phyloP scores from a whole-genome alignment of 2,113 vertebrate species.

The Grantiella picta region DNA sequence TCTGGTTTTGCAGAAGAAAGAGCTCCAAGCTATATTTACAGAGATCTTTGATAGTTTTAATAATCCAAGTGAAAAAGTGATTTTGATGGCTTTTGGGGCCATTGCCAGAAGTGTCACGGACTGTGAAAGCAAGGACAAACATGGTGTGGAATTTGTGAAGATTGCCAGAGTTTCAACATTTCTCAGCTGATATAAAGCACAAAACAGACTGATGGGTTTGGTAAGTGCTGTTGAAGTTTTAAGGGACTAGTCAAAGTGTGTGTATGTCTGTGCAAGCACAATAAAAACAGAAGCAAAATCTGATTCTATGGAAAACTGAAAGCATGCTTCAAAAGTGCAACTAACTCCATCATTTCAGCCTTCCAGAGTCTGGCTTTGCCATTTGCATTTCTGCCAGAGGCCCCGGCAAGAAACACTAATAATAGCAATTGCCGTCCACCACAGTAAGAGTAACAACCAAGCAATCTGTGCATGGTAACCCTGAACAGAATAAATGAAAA shows the following conservation, averaged over 20 bases:
- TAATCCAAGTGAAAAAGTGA: conserved; percentile 15
- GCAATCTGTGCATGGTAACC: background rate
- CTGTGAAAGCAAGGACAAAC: background rate
- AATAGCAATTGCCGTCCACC: background rate
- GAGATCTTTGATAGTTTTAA: background rate
- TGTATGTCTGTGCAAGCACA: background rate
- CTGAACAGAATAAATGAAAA: background rate
- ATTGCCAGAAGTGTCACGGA: background rate
- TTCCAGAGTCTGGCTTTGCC: background rate
- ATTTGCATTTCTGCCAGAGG: background rate
- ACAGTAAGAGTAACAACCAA: background rate
- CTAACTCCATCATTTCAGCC: background rate
- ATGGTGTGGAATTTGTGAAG: background rate
- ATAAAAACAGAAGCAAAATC: background rate
- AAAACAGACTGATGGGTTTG: background rate
- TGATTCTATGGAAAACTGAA: background rate
- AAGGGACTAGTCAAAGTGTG: background rate
- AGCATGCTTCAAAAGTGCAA: background rate
- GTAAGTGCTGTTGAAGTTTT: background rate
- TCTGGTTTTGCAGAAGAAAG: conserved; percentile 8
- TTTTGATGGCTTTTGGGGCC: background rate
- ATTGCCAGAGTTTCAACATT: background rate
- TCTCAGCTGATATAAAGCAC: background rate
- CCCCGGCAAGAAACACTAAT: background rate
- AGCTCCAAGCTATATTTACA: background rate